Evolutionary conservation across 2,113 vertebrate species (phyloP), one percentile per base, ranked within the genome.

Genomic region (Lamprotornis superbus): DNA sequence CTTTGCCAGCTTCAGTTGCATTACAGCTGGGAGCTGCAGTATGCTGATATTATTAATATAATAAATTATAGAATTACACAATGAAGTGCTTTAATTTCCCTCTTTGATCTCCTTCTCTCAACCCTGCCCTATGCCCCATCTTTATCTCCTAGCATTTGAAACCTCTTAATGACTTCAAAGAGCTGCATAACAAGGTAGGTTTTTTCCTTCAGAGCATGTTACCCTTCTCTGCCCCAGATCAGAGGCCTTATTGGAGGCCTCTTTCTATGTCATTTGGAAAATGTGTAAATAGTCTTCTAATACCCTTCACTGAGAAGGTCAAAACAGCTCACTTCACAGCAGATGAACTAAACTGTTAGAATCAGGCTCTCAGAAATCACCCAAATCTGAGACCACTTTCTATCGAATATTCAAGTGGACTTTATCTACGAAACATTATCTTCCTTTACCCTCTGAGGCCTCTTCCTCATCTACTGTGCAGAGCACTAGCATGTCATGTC

Each of bases 1-100:
- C 25, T 94, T 73, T 73, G 15, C 70, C 42, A 87, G 40, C 12
- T 76, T 64, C 74, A 60, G 31, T 63, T 71, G 12, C 19, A 31
- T 64, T 86, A 40, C 56, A 74, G 28, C 44, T 75, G 30, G 31
- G 37, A 90, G 15, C 7, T 56, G 31, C 22, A 64, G 25, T 21
- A 27, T 55, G 4, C 24, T 53, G 49, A 39, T 49, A 47, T 79
- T 87, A 87, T 61, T 89, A 76, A 64, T 53, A 39, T 10, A 59
- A 94, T 83, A 71, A 61, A 70, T 83, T 61, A 53, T 17, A 74
- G 61, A 76, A 75, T 63, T 77, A 61, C 21, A 33, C 6, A 4
- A 91, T 68, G 23, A 79, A 96, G 16, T 57, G 33, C 31, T 91
- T 76, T 93, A 52, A 89, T 79, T 82, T 79, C n/a, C n/a, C n/a